Base-by-base conservation (phyloP, 2,888 invertebrate genomes). In the Hybos culiciformis region DNA sequence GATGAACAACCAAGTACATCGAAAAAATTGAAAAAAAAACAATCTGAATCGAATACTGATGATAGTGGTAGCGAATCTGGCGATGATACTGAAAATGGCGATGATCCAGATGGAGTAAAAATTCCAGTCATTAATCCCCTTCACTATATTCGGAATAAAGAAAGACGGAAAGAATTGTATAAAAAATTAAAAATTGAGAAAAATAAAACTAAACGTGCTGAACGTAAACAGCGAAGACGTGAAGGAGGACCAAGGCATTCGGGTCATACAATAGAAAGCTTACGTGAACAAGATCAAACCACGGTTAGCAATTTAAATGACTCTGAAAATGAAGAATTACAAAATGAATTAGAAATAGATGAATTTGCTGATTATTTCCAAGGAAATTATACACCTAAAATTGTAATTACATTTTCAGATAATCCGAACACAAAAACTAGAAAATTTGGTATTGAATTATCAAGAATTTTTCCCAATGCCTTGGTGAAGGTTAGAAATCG, bases 331-430 rank as follows among this genome's bases (percentile, higher is more conserved):
- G 78, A 78, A 54, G 80, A 84, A 61, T 68, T 84, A 49, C 66
- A 68, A 58, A 73, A 79, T 52, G 86, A 86, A 55, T 70, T 87
- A 54, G 78, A 82, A 55, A 66, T 78, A 31, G 90, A 98, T 69
- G 94, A 96, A 62, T 80, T 94, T 55, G 78, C 87, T 42, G 62
- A 80, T 17, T 96, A 91, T 64, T 96, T 88, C 61, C 77, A 79
- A 51, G 77, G 85, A 48, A 73, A 80, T 6, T 88, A 87, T 54
- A 83, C 83, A 52, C 97, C 97, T 0, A 96, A 94, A 73, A 84
- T 98, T 20, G 69, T 98, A n/a, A 88, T 98, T 41, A 96, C 96
- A 9, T 94, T 84, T 53, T 79, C 86, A 1, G 94, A 94, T 59
- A 90, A 92, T 69, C 94, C 96, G 1, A 79, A 83, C 54, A 76